Percentiles rank a stretch among this genome's conserved stretches.
phyloP scores from a whole-genome alignment of 2,113 vertebrate species.

The Psophia crepitans region DNA sequence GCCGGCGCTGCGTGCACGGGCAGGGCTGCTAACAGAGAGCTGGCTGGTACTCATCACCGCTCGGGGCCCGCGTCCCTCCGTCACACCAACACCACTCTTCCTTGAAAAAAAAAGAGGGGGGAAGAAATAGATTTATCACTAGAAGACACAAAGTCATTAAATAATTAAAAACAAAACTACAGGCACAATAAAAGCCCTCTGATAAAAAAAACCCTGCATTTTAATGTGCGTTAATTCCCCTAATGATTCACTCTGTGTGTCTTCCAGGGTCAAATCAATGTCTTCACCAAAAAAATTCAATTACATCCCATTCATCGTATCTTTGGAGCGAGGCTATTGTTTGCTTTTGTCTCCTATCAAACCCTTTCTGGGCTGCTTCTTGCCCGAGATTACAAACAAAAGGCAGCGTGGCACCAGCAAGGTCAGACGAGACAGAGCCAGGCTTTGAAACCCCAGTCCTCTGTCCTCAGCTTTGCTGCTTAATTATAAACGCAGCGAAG shows the following conservation, averaged over 20 bases:
- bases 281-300: conserved; percentile 79
- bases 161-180: conserved; percentile 81
- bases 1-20: neutral
- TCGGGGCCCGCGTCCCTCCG: neutral
- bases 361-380: conserved; percentile 69
- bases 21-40: neutral
- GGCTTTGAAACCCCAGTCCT: neutral
- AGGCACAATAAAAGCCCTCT: conserved; percentile 73
- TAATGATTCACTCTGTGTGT: conserved; percentile 73
- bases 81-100: neutral
- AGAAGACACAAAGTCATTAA: conserved; percentile 78
- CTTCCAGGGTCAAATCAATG: conserved; percentile 83
- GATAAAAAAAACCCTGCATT: conserved; percentile 67
- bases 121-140: conserved; percentile 71
- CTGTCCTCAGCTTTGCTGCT: neutral
- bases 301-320: conserved; percentile 78
- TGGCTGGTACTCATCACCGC: neutral
- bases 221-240: conserved; percentile 75
- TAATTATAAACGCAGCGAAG: fast-evolving
- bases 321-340: conserved; percentile 77
- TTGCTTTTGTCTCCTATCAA: conserved; percentile 86
- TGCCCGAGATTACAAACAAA: conserved; percentile 67
- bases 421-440: conserved; percentile 76
- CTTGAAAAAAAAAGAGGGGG: neutral
- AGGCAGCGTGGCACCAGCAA: conserved; percentile 72